These are phyloP conservation scores for Micromesistius poutassou DNA, from an alignment of 2,797 vertebrate genomes.

Conservation along the genomic window DNA sequence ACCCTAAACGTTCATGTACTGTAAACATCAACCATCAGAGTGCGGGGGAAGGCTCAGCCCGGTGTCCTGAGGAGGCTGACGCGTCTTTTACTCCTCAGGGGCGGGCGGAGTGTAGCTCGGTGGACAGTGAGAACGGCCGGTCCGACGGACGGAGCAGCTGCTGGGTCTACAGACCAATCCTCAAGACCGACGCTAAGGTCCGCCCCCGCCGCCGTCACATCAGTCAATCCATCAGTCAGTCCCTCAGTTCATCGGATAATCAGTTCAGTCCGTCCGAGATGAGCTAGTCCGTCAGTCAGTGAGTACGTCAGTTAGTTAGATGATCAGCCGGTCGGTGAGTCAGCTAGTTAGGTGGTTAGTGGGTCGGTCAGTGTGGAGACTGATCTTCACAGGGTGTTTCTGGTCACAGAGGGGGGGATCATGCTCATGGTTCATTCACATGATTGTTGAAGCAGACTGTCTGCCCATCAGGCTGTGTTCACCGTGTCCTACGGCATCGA, in stretches of 20 bases:
- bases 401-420: not conserved
- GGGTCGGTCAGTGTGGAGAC: not conserved
- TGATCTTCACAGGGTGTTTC: not conserved
- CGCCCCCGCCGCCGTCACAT: not conserved
- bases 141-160: conserved; percentile 57
- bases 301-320: not conserved
- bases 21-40: not conserved
- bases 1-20: not conserved
- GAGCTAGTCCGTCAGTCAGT: too few relatives aligned
- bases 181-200: conserved; percentile 66
- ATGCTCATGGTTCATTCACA: not conserved
- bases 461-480: conserved; percentile 66
- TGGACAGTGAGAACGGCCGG: conserved; percentile 45
- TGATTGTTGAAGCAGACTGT: not conserved
- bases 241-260: not conserved
- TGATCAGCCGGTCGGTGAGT: not conserved
- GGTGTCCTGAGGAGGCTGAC: not conserved
- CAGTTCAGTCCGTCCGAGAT: too few relatives aligned
- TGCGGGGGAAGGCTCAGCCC: not conserved
- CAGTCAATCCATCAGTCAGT: not conserved
- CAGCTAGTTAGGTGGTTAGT: not conserved
- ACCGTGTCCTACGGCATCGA: conserved; percentile 73
- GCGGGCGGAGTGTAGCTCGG: conserved; percentile 61
- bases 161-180: conserved; percentile 68
- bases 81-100: conserved; percentile 37